Evolutionary conservation across 1,140 invertebrate genomes (phyloP).

Genomic region (Meloidogyne chitwoodi): DNA sequence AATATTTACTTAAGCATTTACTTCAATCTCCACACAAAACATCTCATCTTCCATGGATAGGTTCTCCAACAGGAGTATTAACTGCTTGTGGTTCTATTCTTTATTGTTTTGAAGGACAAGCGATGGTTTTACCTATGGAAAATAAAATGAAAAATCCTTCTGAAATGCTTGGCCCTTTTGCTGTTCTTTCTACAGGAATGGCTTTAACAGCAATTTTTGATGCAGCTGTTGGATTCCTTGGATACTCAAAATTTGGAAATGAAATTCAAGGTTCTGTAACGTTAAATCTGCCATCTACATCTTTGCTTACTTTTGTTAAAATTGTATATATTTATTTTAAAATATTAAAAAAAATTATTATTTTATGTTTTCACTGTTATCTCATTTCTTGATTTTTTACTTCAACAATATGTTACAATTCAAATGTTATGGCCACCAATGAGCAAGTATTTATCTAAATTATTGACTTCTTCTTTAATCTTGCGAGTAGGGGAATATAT

Average conservation of each 20-base stretch:
- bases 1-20: constrained; percentile 18
- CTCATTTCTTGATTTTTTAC: constrained; percentile 14
- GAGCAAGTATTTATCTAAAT: neutral
- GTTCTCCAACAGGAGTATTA: constrained; percentile 45
- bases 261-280: constrained; percentile 56
- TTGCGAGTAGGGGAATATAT: neutral
- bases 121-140: constrained; percentile 55
- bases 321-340: neutral
- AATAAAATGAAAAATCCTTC: constrained; percentile 44
- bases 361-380: constrained; percentile 7
- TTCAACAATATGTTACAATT: constrained; percentile 20
- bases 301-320: constrained; percentile 1
- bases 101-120: constrained; percentile 57
- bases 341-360: no score
- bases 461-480: neutral
- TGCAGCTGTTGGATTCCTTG: constrained; percentile 51
- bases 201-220: constrained; percentile 32
- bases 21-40: constrained; percentile 35
- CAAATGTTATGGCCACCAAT: constrained; percentile 20
- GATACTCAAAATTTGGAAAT: constrained; percentile 56
- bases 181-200: constrained; percentile 45
- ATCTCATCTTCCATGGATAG: constrained; percentile 38
- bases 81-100: constrained; percentile 48
- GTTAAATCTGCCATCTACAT: constrained; percentile 47
- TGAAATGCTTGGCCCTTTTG: constrained; percentile 41